phyloP scores from a whole-genome alignment of 2,888 invertebrate species.

The Caenorhabditis sp. region DNA sequence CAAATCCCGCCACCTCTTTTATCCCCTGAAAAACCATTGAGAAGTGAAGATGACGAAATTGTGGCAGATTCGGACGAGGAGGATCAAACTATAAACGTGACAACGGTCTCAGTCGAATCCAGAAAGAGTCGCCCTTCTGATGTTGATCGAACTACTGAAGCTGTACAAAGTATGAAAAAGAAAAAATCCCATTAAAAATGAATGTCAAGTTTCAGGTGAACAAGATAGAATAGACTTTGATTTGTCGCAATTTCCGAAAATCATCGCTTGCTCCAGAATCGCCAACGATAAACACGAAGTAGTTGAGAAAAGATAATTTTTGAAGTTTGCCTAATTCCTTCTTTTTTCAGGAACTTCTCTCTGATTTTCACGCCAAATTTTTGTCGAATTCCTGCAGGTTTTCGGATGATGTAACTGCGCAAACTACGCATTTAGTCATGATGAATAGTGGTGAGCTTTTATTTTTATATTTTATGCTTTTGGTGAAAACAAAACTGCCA shows the following conservation, averaged over 20 bases:
- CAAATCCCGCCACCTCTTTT: neutral
- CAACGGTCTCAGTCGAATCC: neutral
- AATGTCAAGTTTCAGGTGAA: no score
- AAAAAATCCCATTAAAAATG: no score
- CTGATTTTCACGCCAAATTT: constrained; percentile 37
- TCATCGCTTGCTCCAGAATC: constrained; percentile 26
- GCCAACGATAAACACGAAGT: constrained; percentile 36
- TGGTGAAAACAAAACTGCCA: neutral
- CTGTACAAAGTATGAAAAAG: neutral
- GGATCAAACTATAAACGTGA: neutral
- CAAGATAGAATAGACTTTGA: constrained; percentile 10
- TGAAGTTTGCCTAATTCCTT: neutral
- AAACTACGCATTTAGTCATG: constrained; percentile 46
- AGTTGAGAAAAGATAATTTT: constrained; percentile 14
- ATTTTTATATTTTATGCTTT: neutral
- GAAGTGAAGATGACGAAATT: constrained; percentile 24
- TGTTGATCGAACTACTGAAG: neutral
- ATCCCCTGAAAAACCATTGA: neutral
- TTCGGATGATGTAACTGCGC: constrained; percentile 17
- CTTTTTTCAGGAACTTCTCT: constrained; percentile 39
- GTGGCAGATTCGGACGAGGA: constrained; percentile 15
- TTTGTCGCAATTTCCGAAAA: constrained; percentile 4
- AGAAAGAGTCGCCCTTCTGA: neutral
- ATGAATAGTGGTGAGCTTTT: constrained; percentile 38
- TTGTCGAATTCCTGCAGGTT: constrained; percentile 29